Evolutionary conservation across 2,113 vertebrate genomes (phyloP).

Genomic region (Cyanoramphus novaezelandiae): DNA sequence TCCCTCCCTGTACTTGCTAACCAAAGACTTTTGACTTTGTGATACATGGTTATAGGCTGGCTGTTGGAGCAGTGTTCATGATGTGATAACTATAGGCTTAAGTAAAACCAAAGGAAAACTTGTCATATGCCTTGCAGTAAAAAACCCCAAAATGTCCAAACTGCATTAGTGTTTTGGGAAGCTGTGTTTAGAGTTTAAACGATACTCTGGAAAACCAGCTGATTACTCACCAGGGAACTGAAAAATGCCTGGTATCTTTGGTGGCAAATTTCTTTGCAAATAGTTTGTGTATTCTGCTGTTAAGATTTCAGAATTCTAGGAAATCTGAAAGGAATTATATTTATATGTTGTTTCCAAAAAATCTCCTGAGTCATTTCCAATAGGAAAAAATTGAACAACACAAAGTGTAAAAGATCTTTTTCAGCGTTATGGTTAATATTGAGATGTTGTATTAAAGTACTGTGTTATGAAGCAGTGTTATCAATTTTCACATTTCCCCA

Average conservation of each 20-base stretch:
- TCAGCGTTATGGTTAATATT: slow-evolving; percentile 2
- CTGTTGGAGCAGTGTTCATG: not conserved
- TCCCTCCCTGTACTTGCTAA: not conserved
- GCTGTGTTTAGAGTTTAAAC: not conserved
- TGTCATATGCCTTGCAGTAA: not conserved
- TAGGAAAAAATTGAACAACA: slow-evolving; percentile 2
- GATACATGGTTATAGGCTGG: not conserved
- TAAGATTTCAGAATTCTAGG: not conserved
- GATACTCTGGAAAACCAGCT: not conserved
- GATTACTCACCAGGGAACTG: not conserved
- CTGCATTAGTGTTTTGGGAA: not conserved
- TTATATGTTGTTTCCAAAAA: slow-evolving; percentile 12
- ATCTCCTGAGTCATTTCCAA: not conserved
- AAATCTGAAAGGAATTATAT: slow-evolving; percentile 18
- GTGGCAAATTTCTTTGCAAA: not conserved
- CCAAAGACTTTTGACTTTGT: not conserved
- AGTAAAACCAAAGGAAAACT: not conserved
- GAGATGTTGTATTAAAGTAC: slow-evolving; percentile 22
- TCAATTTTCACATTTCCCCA: slow-evolving; percentile 5
- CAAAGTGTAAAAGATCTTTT: not conserved
- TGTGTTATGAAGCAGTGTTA: not conserved
- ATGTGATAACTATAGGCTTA: not conserved
- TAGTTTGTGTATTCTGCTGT: not conserved
- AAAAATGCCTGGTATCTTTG: not conserved
- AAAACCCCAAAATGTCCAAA: not conserved